A percentile compares a stretch with the other conserved stretches of the same genome.
Evolutionary conservation across 2,113 vertebrate genomes (phyloP).

Genomic region (Nesogale talazaci): DNA sequence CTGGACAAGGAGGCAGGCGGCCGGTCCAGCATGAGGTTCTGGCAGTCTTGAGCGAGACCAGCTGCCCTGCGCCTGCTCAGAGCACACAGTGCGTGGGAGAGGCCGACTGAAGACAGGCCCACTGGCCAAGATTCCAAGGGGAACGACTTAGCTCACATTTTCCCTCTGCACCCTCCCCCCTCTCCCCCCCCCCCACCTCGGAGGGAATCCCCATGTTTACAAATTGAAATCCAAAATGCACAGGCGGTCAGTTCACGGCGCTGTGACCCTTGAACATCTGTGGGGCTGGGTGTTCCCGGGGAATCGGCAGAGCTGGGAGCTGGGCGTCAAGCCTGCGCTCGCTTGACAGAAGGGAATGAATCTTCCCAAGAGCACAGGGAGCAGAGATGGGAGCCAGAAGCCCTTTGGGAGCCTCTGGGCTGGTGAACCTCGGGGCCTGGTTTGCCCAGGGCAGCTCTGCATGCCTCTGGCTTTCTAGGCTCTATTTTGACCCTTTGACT

Average conservation of each 20-base stretch:
- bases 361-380: not conserved
- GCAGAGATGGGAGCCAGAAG: not conserved
- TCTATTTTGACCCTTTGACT: not conserved
- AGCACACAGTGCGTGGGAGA: constrained; percentile 37
- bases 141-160: constrained; percentile 75
- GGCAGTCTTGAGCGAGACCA: not conserved
- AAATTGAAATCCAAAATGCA: constrained; percentile 73
- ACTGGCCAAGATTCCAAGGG: constrained; percentile 75
- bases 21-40: constrained; percentile 65
- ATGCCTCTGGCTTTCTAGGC: constrained; percentile 41
- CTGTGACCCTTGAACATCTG: constrained; percentile 61
- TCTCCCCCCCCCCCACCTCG: not conserved
- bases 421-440: not conserved
- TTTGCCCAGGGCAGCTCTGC: constrained; percentile 24
- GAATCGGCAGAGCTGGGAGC: not conserved
- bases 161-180: constrained; percentile 70
- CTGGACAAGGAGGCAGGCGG: constrained; percentile 45
- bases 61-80: constrained; percentile 50
- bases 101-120: constrained; percentile 71
- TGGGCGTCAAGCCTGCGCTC: not conserved
- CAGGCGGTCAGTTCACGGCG: constrained; percentile 63
- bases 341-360: constrained; percentile 59
- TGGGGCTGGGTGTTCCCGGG: constrained; percentile 57
- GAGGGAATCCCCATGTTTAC: constrained; percentile 80
- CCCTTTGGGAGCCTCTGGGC: not conserved